Evolutionary conservation across 2,888 invertebrate genomes (phyloP), one percentile per base, ranked within the genome.

Genomic region (Drosophila rellima): DNA sequence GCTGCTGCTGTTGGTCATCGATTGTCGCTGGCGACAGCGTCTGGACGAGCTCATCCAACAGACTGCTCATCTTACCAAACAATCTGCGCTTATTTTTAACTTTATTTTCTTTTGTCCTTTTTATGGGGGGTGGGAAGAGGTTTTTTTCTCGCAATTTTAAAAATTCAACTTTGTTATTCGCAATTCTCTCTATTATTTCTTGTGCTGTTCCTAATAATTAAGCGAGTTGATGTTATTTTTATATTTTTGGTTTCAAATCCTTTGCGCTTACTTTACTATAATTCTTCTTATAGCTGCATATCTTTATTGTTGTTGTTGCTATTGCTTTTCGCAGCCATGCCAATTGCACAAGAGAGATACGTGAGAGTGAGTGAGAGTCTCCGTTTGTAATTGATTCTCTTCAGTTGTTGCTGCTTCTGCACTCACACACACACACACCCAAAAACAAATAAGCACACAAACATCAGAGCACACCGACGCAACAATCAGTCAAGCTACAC

Each of bases 41-140:
- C 44, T 78, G 74, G 31, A 69, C 78, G n/a, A 75, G 60, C 64
- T 75, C 75, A 60, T 75, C 75, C 57, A 75, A 50, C 51, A 75
- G 37, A n/a, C 74, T 69, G 59, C 69, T 78, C 78, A 75, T 78
- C 13, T 67, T 68, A 44, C 55, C 35, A 70, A 50, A 57, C 61
- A 47, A 37, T 50, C 17, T 40, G 20, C 54, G 17, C 20, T 42
- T 51, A 13, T 40, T 47, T 23, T 50, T 42, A 39, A 13, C 42
- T 54, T n/a, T 57, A 6, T 51, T 54, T 37, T 48, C 26, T 44
- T 42, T 31, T 39, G 29, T 39, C 10, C 11, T 17, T 33, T 45
- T n/a, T 35, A 42, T 13, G 33, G 17, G 37, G 23, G 72, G 50
- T 55, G 71, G 50, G 72, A 20, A 65, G 29, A 60, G 40, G 40